A percentile compares a stretch with the other conserved stretches of the same genome.
These are phyloP conservation scores for Heliopora coerulea DNA, from an alignment of 92 coral and sea anemone genomes.

Conservation along the genomic window DNA sequence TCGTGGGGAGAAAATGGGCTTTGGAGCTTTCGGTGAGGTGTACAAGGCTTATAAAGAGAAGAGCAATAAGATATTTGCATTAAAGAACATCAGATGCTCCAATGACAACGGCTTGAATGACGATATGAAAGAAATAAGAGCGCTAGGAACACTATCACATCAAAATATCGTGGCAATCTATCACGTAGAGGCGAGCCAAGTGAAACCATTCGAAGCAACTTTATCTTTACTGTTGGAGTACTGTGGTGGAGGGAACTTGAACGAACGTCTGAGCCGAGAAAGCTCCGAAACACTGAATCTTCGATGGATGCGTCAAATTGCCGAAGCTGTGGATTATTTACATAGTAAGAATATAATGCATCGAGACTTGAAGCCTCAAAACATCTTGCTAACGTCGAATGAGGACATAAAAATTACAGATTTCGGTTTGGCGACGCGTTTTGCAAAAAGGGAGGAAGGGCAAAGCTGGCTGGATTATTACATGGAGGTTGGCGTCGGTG, in stretches of 20 bases:
- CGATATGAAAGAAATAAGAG: not conserved
- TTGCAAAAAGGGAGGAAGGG: not conserved
- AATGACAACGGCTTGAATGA: not conserved
- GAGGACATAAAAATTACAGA: conserved; percentile 18
- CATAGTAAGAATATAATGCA: not conserved
- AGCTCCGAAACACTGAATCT: conserved; percentile 4
- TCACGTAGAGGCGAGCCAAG: not conserved
- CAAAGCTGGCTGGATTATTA: conserved; percentile 19
- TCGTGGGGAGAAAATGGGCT: not conserved
- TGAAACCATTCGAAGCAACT: not conserved
- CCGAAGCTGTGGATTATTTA: conserved; percentile 9
- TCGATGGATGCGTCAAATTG: conserved; percentile 16
- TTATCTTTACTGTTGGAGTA: conserved; percentile 11
- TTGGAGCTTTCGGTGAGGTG: conserved; percentile 17
- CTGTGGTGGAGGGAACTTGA: conserved; percentile 12
- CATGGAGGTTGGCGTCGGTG: conserved; percentile 19
- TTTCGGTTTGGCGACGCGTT: conserved; percentile 14
- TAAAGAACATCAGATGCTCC: conserved; percentile 10
- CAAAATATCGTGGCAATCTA: not conserved
- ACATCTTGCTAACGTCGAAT: conserved; percentile 2
- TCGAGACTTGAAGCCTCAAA: conserved; percentile 25
- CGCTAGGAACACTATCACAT: not conserved
- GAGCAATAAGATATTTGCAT: not conserved
- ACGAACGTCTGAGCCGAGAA: not conserved
- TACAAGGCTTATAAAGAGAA: not conserved